Evolutionary conservation across 2,888 invertebrate genomes (phyloP), one percentile per base, ranked within the genome.

Genomic region (Parthenolecanium corni): DNA sequence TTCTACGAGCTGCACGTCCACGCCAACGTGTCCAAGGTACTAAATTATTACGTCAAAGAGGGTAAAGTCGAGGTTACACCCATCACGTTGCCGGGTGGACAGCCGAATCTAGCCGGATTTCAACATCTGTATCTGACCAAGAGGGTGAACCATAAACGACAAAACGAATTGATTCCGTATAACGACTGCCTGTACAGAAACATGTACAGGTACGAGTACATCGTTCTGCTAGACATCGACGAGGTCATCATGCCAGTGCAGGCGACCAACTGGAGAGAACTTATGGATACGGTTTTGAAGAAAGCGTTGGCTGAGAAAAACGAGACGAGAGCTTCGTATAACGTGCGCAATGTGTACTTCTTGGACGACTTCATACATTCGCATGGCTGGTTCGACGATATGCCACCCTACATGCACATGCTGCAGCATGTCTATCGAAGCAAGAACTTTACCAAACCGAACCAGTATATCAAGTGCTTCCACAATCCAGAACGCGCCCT

Each of bases 101-200:
- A 90, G 71, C 93, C 93, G 0, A 93, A 93, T 74, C 82, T 88
- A 42, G 89, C 91, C 0, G 85, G 86, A 0, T 84, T 92, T 70
- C 89, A 90, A 72, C 90, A 91, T 74, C 80, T 90, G 75, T 94
- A 90, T 72, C 79, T 94, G 56, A 86, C 86, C 64, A 89, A 89
- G 73, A 93, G 92, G 75, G 85, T 89, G 31, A 92, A 90, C 71
- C 89, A 93, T 76, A 95, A 95, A 75, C 79, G 94, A 14, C 89
- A 93, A 74, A 92, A 93, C 76, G 95, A 95, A 75, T 79, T 95
- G 65, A 89, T 95, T 69, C 93, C 94, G 12, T 95, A 95, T 78
- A 95, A 95, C 74, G 95, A 95, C 74, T 95, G 95, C 72, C 79
- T 95, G 62, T 94, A 94, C 76, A 85, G 89, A 73, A 88, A 94